Conservation (phyloP, 2,113 vertebrate species). For the Periophthalmus modestus region DNA sequence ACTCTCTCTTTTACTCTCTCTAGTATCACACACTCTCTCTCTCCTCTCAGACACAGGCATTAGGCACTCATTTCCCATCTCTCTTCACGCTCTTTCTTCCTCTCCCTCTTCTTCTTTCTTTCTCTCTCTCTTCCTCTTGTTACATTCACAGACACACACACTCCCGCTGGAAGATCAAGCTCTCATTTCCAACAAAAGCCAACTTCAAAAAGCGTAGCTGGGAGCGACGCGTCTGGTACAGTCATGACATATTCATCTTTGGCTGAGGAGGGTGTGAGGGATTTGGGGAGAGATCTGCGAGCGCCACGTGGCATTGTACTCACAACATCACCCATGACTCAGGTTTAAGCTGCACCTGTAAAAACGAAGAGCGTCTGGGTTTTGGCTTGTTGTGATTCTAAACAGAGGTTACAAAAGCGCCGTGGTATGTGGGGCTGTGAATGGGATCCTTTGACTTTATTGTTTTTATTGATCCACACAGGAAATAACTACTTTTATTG, state of each 20-base stretch:
- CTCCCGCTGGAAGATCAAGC: slow-evolving; percentile 18
- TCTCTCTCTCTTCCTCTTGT: not conserved
- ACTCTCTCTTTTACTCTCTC: too few species aligned
- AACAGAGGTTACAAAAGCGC: not conserved
- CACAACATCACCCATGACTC: slow-evolving; percentile 9
- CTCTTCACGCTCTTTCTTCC: not conserved
- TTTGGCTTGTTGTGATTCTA: not conserved
- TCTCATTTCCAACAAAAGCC: slow-evolving; percentile 8
- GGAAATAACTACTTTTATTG: too few species aligned
- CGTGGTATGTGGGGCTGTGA: not conserved
- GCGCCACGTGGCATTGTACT: slow-evolving; percentile 9
- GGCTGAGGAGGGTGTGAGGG: slow-evolving; percentile 8
- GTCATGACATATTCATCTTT: slow-evolving; percentile 22
- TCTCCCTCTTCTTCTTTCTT: slow-evolving; percentile 12
- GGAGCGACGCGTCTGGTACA: slow-evolving; percentile 11
- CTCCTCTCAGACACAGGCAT: too few species aligned
- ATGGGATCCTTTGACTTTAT: not conserved
- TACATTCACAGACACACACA: slow-evolving; percentile 32
- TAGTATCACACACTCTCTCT: too few species aligned
- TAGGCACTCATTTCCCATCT: not conserved
- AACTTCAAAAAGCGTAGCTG: slow-evolving; percentile 19
- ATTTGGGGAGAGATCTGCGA: not conserved
- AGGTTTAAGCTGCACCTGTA: not conserved
- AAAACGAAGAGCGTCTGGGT: not conserved
- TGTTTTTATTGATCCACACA: not conserved